These are phyloP conservation scores for Oryzias dopingdopingensis DNA, from an alignment of 2,797 vertebrate genomes.

Conservation along the genomic window DNA sequence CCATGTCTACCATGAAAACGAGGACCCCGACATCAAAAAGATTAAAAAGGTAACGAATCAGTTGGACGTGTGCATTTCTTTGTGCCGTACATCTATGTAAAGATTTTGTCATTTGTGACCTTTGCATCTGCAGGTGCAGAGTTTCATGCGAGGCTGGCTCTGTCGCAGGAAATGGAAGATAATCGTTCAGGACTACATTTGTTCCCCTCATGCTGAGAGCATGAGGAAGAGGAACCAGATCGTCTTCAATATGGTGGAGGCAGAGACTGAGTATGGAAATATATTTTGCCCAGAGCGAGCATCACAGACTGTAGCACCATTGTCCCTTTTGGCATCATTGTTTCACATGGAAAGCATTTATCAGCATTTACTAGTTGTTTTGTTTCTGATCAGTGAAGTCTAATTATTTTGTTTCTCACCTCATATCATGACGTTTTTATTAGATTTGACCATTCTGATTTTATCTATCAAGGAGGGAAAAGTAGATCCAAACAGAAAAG, in stretches of 20 bases:
- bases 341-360: conserved; percentile 2
- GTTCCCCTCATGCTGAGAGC: conserved; percentile 93
- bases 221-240: conserved; percentile 98
- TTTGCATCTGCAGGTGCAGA: conserved; percentile 83
- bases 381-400: background rate
- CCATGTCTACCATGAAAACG: conserved; percentile 88
- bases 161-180: conserved; percentile 97
- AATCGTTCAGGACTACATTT: conserved; percentile 97
- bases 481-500: too few relatives aligned
- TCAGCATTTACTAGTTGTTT: background rate
- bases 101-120: background rate
- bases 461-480: background rate
- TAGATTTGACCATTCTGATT: conserved; percentile 1
- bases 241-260: conserved; percentile 96
- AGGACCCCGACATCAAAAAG: conserved; percentile 98
- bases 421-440: conserved; percentile 3
- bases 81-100: background rate
- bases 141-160: conserved; percentile 97
- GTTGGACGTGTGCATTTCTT: background rate
- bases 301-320: conserved; percentile 1
- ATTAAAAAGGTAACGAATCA: conserved; percentile 90
- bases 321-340: background rate
- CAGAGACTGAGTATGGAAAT: conserved; percentile 84
- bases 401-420: background rate
- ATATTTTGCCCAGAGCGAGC: conserved; percentile 6